Conservation (phyloP, 2,888 invertebrate species). For the Heliconius ethilla region DNA sequence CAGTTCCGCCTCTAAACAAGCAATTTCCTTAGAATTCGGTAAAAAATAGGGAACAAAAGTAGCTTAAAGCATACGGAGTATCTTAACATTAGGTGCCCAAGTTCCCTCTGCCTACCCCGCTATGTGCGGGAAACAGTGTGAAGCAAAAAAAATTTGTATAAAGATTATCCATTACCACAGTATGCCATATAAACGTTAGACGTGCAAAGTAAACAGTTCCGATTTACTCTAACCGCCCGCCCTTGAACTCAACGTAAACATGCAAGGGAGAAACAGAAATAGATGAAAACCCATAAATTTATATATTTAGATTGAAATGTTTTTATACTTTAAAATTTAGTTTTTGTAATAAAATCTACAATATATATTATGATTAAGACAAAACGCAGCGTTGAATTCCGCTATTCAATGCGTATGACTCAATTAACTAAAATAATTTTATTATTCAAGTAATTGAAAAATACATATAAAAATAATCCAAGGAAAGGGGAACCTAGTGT, state of each 20-base stretch:
- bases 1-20: too few relatives aligned
- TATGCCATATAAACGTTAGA: slow-evolving; percentile 20
- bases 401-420: neutral
- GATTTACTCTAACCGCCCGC: slow-evolving; percentile 48
- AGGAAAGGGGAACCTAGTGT: neutral
- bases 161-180: slow-evolving; percentile 24
- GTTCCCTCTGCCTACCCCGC: too few relatives aligned
- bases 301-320: slow-evolving; percentile 17
- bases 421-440: too few relatives aligned
- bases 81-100: too few relatives aligned
- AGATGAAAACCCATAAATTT: slow-evolving; percentile 30
- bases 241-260: slow-evolving; percentile 56
- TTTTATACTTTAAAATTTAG: slow-evolving; percentile 5
- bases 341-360: neutral
- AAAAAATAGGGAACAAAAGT: too few relatives aligned
- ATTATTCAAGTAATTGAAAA: too few relatives aligned
- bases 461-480: too few relatives aligned
- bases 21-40: too few relatives aligned
- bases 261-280: slow-evolving; percentile 43
- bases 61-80: too few relatives aligned
- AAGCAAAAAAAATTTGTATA: neutral
- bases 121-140: too few relatives aligned
- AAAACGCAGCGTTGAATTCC: neutral
- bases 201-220: slow-evolving; percentile 41
- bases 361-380: neutral